Conservation (phyloP, 2,113 vertebrate species). For the Neodon shergylaensis region DNA sequence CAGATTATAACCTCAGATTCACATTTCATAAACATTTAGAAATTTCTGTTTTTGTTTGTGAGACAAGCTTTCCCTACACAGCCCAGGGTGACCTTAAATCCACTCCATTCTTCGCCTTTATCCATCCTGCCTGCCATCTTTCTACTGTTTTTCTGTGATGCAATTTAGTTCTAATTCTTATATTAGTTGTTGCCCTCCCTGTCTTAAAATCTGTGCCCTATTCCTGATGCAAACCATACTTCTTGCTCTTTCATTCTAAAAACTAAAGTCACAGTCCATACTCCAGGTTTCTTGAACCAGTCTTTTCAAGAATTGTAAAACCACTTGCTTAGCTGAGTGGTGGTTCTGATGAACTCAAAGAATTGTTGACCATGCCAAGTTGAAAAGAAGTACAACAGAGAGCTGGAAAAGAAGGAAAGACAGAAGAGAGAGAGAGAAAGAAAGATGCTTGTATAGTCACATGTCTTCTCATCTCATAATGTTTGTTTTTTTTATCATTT, state of each 20-base stretch:
- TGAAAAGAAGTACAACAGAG: background rate
- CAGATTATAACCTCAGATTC: background rate
- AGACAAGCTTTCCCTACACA: background rate
- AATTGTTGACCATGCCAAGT: background rate
- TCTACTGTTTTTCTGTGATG: background rate
- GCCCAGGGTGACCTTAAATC: background rate
- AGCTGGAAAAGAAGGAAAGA: background rate
- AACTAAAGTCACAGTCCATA: background rate
- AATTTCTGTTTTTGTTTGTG: background rate
- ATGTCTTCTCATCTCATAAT: background rate
- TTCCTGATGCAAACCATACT: background rate
- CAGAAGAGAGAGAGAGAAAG: background rate
- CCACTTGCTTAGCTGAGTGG: background rate
- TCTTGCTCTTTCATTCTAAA: background rate
- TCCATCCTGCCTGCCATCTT: no score
- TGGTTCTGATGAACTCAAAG: background rate
- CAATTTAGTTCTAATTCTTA: background rate
- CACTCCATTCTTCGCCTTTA: background rate
- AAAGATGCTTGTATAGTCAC: background rate
- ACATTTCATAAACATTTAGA: conserved; percentile 3
- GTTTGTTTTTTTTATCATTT: background rate
- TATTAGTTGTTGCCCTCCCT: background rate
- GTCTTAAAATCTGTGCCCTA: background rate
- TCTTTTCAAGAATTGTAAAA: background rate
- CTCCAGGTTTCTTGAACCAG: background rate